phyloP scores from a whole-genome alignment of 2,113 vertebrate species.

The Centropus bengalensis region DNA sequence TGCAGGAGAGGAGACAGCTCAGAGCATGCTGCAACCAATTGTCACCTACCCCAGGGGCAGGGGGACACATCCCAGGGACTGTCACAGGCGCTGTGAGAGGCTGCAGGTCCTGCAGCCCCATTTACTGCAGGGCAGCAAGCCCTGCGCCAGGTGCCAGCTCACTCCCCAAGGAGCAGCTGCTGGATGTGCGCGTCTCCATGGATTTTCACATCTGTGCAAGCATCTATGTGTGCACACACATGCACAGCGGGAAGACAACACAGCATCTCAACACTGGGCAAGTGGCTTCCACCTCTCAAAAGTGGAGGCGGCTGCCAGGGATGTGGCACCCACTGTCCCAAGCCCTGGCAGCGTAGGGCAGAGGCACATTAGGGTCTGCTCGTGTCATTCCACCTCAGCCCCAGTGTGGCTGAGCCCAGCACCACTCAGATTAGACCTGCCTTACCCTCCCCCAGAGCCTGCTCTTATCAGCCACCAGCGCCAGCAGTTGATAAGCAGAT shows the following conservation, averaged over 20 bases:
- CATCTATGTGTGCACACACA: rapidly evolving
- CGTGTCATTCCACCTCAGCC: rapidly evolving
- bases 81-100: rapidly evolving
- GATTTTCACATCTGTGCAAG: rapidly evolving
- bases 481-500: neutral
- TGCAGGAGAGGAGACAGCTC: slow-evolving; percentile 24
- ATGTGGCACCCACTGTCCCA: neutral
- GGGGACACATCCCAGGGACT: neutral
- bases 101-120: neutral
- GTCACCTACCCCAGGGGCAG: neutral
- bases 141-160: neutral
- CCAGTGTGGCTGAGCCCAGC: rapidly evolving
- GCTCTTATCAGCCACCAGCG: neutral
- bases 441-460: neutral
- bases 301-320: rapidly evolving
- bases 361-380: rapidly evolving
- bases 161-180: neutral
- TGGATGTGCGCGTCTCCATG: rapidly evolving
- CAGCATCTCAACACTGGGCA: neutral
- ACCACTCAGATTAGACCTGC: rapidly evolving
- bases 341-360: neutral
- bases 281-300: neutral
- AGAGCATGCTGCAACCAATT: neutral
- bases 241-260: neutral
- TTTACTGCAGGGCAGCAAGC: neutral